These are phyloP conservation scores for Drosophila lacteicornis DNA, from an alignment of 1,140 invertebrate species.

Conservation along the genomic window DNA sequence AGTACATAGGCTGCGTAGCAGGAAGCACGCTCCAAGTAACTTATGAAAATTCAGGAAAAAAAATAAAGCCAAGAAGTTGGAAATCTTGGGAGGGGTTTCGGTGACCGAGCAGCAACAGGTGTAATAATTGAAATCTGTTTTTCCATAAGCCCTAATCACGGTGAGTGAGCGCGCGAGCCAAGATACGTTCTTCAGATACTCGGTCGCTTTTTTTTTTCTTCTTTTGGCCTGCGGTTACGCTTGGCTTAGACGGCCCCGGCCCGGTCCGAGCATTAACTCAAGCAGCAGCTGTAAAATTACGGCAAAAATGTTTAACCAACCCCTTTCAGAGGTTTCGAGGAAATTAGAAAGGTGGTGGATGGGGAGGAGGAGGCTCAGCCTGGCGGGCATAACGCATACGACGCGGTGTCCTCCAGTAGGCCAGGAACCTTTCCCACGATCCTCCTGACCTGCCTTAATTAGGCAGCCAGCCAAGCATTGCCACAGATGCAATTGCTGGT, in stretches of 20 bases:
- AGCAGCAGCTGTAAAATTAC: constrained; percentile 77
- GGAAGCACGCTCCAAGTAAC: constrained; percentile 76
- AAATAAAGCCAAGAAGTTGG: constrained; percentile 27
- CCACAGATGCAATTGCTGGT: constrained; percentile 40
- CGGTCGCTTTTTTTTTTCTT: background rate
- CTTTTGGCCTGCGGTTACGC: constrained; percentile 63
- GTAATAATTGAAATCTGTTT: constrained; percentile 79
- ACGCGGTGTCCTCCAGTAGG: constrained; percentile 17
- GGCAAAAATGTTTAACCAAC: constrained; percentile 38
- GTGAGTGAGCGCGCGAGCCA: constrained; percentile 46
- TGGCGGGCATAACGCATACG: constrained; percentile 45
- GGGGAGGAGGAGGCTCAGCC: background rate
- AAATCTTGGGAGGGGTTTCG: constrained; percentile 50
- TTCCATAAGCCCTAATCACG: constrained; percentile 74
- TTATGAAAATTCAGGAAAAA: constrained; percentile 56
- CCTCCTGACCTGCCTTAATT: constrained; percentile 69
- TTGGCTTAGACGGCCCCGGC: constrained; percentile 21
- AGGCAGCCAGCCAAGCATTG: constrained; percentile 55
- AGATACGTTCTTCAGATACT: constrained; percentile 53
- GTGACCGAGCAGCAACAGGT: constrained; percentile 65
- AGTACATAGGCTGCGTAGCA: constrained; percentile 56
- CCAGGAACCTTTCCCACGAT: constrained; percentile 61
- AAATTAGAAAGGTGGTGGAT: constrained; percentile 27
- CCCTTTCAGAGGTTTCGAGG: constrained; percentile 5
- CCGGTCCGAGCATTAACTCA: constrained; percentile 54